These are phyloP conservation scores for Anarhynchus alexandrinus DNA, from an alignment of 2,113 vertebrate genomes.

Conservation along the genomic window DNA sequence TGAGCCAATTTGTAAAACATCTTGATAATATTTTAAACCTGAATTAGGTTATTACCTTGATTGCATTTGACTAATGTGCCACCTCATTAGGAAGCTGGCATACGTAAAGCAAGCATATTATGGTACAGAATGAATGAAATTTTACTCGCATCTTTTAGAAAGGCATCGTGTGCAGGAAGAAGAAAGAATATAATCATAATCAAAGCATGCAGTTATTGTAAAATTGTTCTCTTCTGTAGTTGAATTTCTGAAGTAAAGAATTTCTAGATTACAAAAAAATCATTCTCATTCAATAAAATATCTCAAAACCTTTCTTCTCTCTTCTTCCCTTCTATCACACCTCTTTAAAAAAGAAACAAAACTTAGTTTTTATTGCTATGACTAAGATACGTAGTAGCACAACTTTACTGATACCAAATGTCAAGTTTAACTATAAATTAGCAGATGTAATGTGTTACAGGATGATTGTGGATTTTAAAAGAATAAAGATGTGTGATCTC, in stretches of 20 bases:
- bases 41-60: constrained; percentile 59
- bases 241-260: background rate
- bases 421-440: background rate
- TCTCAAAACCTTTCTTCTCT: background rate
- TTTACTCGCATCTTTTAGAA: background rate
- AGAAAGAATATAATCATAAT: background rate
- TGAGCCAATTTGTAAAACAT: constrained; percentile 25
- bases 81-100: constrained; percentile 29
- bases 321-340: background rate
- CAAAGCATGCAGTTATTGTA: background rate
- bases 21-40: constrained; percentile 23
- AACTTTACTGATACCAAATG: background rate
- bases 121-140: background rate
- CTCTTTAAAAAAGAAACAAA: background rate
- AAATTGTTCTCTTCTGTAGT: background rate
- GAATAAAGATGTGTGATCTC: background rate
- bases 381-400: background rate
- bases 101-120: background rate
- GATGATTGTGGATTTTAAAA: background rate
- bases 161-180: background rate
- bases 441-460: background rate
- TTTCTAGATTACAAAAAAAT: background rate
- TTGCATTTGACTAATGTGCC: constrained; percentile 50
- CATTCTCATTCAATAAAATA: background rate
- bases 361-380: background rate